These are phyloP conservation scores for Tyto alba DNA, from an alignment of 2,113 vertebrate species.

Conservation along the genomic window DNA sequence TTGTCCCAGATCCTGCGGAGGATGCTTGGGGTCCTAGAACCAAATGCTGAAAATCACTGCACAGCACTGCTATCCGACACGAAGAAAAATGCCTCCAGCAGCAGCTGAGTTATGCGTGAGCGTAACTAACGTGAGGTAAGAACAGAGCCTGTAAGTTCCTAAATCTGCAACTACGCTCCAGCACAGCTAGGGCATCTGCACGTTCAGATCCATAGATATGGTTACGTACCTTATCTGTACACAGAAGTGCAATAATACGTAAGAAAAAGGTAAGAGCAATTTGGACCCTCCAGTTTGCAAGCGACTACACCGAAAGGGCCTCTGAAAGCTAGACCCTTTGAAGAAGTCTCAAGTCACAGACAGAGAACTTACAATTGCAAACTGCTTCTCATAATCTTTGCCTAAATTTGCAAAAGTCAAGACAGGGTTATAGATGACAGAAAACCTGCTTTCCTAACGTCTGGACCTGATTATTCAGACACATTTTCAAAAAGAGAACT, in stretches of 20 bases:
- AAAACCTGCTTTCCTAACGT: neutral
- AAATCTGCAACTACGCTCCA: neutral
- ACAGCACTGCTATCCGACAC: neutral
- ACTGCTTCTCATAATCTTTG: neutral
- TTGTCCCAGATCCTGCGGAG: neutral
- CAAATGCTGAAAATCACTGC: neutral
- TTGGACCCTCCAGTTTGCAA: neutral
- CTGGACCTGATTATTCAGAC: neutral
- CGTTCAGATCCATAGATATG: neutral
- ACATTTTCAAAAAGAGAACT: neutral
- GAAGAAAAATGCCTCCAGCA: neutral
- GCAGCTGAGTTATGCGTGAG: neutral
- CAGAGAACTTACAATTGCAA: neutral
- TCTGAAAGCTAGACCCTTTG: neutral
- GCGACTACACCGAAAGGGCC: neutral
- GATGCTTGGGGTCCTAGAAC: neutral
- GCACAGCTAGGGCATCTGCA: neutral
- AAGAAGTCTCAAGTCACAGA: neutral
- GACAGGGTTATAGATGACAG: neutral
- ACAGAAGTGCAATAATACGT: neutral
- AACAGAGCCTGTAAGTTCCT: neutral
- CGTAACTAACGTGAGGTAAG: neutral
- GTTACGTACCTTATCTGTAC: neutral
- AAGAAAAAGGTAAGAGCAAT: neutral
- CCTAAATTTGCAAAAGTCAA: neutral